phyloP scores from a whole-genome alignment of 2,888 invertebrate species.

The Oxytorus armatus region DNA sequence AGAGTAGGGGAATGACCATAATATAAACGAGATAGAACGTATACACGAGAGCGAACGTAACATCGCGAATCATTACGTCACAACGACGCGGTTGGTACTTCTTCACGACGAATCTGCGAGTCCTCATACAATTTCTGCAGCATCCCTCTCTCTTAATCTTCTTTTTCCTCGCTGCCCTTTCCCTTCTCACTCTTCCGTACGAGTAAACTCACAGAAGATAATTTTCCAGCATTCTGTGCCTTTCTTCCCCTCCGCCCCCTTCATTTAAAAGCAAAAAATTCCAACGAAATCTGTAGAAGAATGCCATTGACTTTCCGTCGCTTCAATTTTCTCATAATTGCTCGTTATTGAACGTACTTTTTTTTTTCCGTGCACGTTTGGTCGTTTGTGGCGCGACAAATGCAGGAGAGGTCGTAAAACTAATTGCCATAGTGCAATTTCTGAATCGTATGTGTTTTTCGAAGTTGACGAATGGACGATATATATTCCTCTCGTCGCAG shows the following conservation, averaged over 20 bases:
- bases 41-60: constrained; percentile 71
- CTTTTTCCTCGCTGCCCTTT: constrained; percentile 11
- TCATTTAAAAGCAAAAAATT: constrained; percentile 12
- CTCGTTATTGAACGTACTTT: constrained; percentile 14
- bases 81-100: constrained; percentile 48
- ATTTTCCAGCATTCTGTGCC: constrained; percentile 35
- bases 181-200: background rate
- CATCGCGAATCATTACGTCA: constrained; percentile 72
- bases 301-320: constrained; percentile 37
- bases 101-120: constrained; percentile 45
- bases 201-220: constrained; percentile 17
- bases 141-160: constrained; percentile 45
- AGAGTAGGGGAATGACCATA: constrained; percentile 49
- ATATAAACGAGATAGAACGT: constrained; percentile 31
- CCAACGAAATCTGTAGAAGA: constrained; percentile 32
- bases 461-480: background rate
- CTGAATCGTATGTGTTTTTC: constrained; percentile 5
- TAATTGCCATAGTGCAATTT: constrained; percentile 13
- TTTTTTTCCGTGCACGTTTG: background rate
- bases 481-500: constrained; percentile 17
- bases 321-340: constrained; percentile 22
- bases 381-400: background rate
- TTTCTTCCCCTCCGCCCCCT: background rate
- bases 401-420: constrained; percentile 10
- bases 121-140: constrained; percentile 28